Evolutionary conservation across 2,888 invertebrate species (phyloP), one percentile per base, ranked within the genome.

Genomic region (Daptonema setosum): DNA sequence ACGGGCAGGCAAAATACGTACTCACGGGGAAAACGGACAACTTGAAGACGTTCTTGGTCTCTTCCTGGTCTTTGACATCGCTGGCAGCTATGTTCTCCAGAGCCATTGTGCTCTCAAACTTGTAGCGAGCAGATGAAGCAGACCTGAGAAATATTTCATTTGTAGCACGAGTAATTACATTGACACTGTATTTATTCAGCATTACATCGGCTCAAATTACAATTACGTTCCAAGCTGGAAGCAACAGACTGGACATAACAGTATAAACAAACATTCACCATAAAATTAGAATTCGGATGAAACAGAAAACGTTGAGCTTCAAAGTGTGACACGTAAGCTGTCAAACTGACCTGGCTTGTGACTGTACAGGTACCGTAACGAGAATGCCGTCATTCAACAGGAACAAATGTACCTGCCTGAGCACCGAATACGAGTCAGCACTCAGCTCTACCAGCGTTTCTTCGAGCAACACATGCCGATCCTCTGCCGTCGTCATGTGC

Each of bases 11-110:
- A 72, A 87, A 88, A 53, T 88, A 82, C 68, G 87, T 80, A 0
- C 87, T 84, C 63, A 88, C 87, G 26, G 91, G 90, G 68, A 90
- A 90, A 55, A 87, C 87, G 62, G 93, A 76, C 14, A 93, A 80
- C 73, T 93, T 93, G 67, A 93, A 88, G 2, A 87, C 87, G 73
- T 88, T 82, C 70, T 87, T 87, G 1, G 87, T 82, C 60, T 82
- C 83, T 54, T 85, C 87, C 60, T 85, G 78, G 74, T 91, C 60
- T 24, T 61, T 61, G 14, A 91, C 87, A 72, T 93, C 93, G 0
- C 93, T 88, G 28, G 91, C 84, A 26, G 90, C 91, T 64, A 91
- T 76, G 70, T 83, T 86, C 68, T 86, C 85, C 48, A 87, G 77
- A 64, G 86, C 83, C 71, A 86, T 87, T 67, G 83, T 78, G 14